A percentile compares a stretch with the other conserved stretches of the same genome.
Conservation (phyloP, 2,888 invertebrate genomes). For the Coelopa pilipes region DNA sequence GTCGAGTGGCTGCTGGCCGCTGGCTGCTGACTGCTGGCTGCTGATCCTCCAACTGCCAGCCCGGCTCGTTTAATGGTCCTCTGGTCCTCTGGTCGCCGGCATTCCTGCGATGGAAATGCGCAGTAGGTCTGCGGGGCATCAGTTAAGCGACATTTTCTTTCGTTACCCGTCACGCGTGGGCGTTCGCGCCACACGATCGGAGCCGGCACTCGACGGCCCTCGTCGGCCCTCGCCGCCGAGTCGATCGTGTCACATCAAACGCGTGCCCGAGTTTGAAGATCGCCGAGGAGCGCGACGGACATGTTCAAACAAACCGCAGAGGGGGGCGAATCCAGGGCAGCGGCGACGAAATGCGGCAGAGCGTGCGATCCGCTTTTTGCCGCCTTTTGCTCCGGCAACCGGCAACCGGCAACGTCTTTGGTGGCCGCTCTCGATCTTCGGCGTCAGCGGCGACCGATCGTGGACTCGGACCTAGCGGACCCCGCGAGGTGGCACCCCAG, state of each 20-base stretch:
- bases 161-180: constrained; percentile 51
- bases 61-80: too few species aligned
- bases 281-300: background rate
- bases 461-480: too few species aligned
- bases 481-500: too few species aligned
- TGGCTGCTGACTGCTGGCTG: too few species aligned
- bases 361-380: constrained; percentile 19
- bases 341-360: constrained; percentile 19
- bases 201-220: constrained; percentile 21
- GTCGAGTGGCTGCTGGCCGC: too few species aligned
- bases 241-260: constrained; percentile 26
- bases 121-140: too few species aligned
- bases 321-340: background rate
- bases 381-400: too few species aligned
- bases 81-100: too few species aligned
- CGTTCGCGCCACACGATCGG: constrained; percentile 57
- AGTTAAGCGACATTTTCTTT: constrained; percentile 1
- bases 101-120: too few species aligned
- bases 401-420: constrained; percentile 41
- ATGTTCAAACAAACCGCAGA: constrained; percentile 21
- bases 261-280: constrained; percentile 19
- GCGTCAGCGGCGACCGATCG: constrained; percentile 36
- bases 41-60: too few species aligned
- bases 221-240: too few species aligned
- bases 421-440: constrained; percentile 47